phyloP scores from a whole-genome alignment of 2,888 invertebrate species.

The Mactromeris polynyma region DNA sequence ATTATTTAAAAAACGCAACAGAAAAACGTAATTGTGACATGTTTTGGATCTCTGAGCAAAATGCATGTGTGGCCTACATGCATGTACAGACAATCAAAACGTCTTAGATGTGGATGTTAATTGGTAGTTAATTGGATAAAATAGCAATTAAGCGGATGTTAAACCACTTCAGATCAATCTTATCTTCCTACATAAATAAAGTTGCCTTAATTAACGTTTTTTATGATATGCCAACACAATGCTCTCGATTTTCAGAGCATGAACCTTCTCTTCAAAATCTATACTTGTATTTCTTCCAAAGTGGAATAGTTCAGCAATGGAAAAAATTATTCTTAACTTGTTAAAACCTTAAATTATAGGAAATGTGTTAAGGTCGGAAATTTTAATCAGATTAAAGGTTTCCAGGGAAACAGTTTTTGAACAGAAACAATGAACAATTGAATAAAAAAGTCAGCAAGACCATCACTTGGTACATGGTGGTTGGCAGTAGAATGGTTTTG shows the following conservation, averaged over 20 bases:
- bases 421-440: background rate
- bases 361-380: background rate
- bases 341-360: background rate
- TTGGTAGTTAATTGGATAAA: constrained; percentile 14
- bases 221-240: background rate
- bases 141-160: constrained; percentile 11
- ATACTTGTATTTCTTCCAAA: no score
- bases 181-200: background rate
- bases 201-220: background rate
- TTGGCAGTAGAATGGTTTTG: background rate
- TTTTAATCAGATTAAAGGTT: background rate
- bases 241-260: no score
- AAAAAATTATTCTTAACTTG: no score
- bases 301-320: no score
- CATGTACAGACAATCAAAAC: constrained; percentile 8
- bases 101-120: constrained; percentile 5
- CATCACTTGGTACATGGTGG: background rate
- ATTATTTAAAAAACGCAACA: background rate
- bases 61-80: constrained; percentile 22
- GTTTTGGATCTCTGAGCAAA: background rate
- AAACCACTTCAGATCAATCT: background rate
- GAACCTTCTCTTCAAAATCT: no score
- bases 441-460: background rate
- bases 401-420: background rate
- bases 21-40: constrained; percentile 4